These are phyloP conservation scores for Haplochromis vanheusdeni DNA, from an alignment of 2,113 vertebrate species.

Conservation along the genomic window DNA sequence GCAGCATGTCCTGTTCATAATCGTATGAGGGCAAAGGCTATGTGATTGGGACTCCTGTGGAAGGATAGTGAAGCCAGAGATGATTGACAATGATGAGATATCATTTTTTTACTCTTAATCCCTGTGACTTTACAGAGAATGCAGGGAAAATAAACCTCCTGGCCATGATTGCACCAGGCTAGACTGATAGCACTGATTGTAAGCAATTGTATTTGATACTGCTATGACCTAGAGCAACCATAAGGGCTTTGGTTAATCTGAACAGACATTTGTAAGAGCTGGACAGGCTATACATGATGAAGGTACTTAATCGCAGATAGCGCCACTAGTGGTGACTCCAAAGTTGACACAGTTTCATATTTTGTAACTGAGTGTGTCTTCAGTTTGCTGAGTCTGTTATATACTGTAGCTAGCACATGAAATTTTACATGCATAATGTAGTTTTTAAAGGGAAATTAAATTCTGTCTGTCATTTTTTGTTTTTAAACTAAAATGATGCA, in stretches of 20 bases:
- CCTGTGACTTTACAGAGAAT: background rate
- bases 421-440: background rate
- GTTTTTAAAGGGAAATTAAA: background rate
- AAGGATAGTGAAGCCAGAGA: slow-evolving; percentile 25
- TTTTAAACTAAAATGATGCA: background rate
- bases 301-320: background rate
- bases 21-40: background rate
- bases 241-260: background rate
- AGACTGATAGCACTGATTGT: background rate
- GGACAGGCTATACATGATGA: background rate
- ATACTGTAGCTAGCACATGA: background rate
- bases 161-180: background rate
- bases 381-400: background rate
- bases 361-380: background rate
- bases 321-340: background rate
- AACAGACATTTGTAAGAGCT: background rate
- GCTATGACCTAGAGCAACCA: background rate
- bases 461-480: background rate
- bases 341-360: background rate
- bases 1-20: slow-evolving; percentile 31
- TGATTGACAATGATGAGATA: slow-evolving; percentile 21
- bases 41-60: background rate
- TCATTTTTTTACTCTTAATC: slow-evolving; percentile 18
- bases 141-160: background rate
- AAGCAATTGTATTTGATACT: background rate